Evolutionary conservation across 2,113 vertebrate genomes (phyloP), one percentile per base, ranked within the genome.

Genomic region (Caloenas nicobarica): DNA sequence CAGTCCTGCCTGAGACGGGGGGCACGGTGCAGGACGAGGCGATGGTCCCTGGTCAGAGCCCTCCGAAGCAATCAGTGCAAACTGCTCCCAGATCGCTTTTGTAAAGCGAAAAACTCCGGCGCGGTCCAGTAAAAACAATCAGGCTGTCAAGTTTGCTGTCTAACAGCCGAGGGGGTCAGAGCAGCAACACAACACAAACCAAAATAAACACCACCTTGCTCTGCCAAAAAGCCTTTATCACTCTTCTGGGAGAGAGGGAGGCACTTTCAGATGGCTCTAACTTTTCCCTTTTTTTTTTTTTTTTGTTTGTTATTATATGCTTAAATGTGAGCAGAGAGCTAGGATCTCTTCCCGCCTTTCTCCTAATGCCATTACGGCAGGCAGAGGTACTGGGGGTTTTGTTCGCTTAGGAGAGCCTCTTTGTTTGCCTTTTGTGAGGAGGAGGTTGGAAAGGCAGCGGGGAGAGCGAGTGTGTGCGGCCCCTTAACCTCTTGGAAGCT

Each of bases 151-250:
- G 82, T 80, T 88, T 79, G 86, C 95, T 69, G 16, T 94, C 96
- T 93, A 89, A 93, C 96, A 97, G 96, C 97, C 90, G 94, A 97
- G 93, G 84, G 90, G 96, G 96, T 97, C 96, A 96, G 95, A 93
- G 95, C 90, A 90, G 94, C 97, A 97, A 96, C 97, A 94, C 95
- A 95, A 95, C 96, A 96, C 89, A 96, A 97, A 97, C 95, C 95
- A 96, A 97, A 97, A 97, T 94, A 97, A 97, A 96, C 95, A 96
- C 81, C 83, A 69, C 84, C 94, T 90, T 17, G 2, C 57, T 76
- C 92, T 96, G 96, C 96, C 97, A 95, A 93, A 96, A 94, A 93
- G 94, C 96, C 95, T 97, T 97, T 96, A 96, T 97, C 95, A 53
- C 94, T 86, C 96, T 97, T 86, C 66, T 50, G 96, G 96, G 97